Evolutionary conservation across 2,888 invertebrate species (phyloP).

Genomic region (Aphodius sticticus): DNA sequence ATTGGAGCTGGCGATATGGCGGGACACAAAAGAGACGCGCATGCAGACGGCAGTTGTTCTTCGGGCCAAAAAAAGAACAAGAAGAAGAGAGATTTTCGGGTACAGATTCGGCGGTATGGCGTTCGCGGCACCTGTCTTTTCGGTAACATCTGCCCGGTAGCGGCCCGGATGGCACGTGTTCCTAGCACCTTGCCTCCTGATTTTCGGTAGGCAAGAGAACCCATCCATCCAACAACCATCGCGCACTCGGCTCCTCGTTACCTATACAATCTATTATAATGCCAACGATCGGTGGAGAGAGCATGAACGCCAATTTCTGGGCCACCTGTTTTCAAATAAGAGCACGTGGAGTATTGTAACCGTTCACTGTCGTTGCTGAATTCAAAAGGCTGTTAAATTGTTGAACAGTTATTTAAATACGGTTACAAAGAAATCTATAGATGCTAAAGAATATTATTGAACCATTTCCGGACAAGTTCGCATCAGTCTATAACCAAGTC

Average conservation of each 20-base stretch:
- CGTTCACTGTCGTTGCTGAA: no score
- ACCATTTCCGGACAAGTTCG: no score
- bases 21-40: background rate
- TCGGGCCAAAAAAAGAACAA: slow-evolving; percentile 8
- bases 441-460: no score
- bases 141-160: slow-evolving; percentile 36
- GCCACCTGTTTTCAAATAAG: no score
- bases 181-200: slow-evolving; percentile 31
- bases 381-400: no score
- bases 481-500: no score
- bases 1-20: background rate
- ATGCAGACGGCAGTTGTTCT: slow-evolving; percentile 16
- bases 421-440: no score
- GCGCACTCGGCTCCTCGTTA: background rate
- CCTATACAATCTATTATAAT: background rate
- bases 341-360: no score
- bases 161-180: slow-evolving; percentile 32
- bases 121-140: slow-evolving; percentile 33
- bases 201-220: background rate
- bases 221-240: background rate
- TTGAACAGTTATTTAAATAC: no score
- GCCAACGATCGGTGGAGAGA: no score
- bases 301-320: no score
- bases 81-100: slow-evolving; percentile 28
- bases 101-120: slow-evolving; percentile 32